Evolutionary conservation across 2,797 vertebrate species (phyloP).

Genomic region (Hippopotamyrus pictus): DNA sequence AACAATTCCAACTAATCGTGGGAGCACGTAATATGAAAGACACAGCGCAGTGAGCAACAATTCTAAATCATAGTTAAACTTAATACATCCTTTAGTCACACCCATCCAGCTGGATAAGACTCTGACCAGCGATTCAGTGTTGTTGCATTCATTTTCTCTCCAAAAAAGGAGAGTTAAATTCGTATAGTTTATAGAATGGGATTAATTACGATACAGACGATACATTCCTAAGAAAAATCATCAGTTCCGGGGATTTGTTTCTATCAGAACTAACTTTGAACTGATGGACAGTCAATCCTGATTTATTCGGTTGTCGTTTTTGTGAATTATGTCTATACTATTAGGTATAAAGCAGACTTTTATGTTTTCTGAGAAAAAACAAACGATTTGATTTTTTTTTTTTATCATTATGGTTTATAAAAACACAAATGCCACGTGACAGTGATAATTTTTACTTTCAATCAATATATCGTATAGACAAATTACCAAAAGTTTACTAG

Average conservation of each 20-base stretch:
- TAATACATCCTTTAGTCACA: background rate
- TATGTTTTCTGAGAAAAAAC: background rate
- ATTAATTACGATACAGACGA: background rate
- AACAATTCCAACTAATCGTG: background rate
- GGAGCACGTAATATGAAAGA: background rate
- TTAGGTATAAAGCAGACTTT: background rate
- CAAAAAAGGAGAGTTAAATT: background rate
- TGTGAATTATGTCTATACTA: background rate
- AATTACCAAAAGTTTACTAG: background rate
- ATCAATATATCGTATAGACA: background rate
- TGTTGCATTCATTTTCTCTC: background rate
- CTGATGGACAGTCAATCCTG: background rate
- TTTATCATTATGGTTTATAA: background rate
- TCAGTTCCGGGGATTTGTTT: background rate
- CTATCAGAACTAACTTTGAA: background rate
- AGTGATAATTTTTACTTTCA: background rate
- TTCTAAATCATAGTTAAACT: background rate
- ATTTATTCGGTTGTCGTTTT: background rate
- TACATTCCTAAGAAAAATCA: background rate
- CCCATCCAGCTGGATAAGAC: background rate
- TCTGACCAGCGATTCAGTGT: background rate
- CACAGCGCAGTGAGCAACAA: background rate
- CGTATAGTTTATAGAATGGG: background rate
- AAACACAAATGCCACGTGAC: background rate
- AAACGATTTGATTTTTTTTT: background rate